These are phyloP conservation scores for Sarotherodon lohbergeri DNA, from an alignment of 2,113 vertebrate species.

Conservation along the genomic window DNA sequence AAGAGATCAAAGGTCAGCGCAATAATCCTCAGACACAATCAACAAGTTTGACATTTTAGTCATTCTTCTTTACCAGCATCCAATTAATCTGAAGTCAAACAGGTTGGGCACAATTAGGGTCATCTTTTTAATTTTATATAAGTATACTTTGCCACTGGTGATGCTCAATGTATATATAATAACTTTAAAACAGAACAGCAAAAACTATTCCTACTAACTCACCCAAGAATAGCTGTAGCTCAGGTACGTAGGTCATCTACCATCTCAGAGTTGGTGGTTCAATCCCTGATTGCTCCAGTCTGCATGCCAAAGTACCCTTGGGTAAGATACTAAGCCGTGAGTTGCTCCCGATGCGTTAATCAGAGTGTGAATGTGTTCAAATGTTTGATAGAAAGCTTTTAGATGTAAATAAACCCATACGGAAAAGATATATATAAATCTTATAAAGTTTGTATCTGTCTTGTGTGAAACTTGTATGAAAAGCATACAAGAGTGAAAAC, in stretches of 20 bases:
- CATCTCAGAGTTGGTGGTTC: background rate
- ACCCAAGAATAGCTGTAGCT: background rate
- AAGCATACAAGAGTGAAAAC: no score
- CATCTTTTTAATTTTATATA: background rate
- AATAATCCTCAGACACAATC: constrained; percentile 45
- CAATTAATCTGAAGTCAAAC: constrained; percentile 24
- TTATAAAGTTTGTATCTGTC: no score
- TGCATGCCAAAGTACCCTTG: background rate
- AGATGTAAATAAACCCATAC: background rate
- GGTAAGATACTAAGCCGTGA: background rate
- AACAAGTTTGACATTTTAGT: constrained; percentile 46
- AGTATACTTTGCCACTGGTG: background rate
- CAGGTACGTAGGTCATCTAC: background rate
- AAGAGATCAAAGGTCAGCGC: constrained; percentile 44
- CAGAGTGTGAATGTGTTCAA: background rate
- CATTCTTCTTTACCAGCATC: background rate
- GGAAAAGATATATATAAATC: no score
- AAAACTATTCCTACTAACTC: background rate
- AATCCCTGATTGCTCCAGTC: background rate
- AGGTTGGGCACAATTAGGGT: background rate
- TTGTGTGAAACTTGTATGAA: no score
- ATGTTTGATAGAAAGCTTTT: background rate
- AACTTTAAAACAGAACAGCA: background rate
- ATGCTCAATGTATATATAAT: background rate
- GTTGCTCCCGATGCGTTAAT: background rate